Conservation (phyloP, 2,888 invertebrate species). For the Apoda limacodes region DNA sequence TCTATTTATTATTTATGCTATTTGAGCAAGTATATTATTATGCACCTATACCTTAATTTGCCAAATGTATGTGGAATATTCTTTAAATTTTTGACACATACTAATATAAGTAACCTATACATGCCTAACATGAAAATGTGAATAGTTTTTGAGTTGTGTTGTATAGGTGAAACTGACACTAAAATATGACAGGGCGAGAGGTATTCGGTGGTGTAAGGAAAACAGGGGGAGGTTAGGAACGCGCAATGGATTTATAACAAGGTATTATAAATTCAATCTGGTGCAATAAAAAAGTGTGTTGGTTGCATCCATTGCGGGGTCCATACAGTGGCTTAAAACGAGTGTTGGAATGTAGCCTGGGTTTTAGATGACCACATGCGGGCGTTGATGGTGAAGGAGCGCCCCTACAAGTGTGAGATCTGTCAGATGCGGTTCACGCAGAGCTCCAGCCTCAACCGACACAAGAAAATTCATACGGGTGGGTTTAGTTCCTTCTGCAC, state of each 20-base stretch:
- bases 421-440: conserved; percentile 79
- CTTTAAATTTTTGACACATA: no score
- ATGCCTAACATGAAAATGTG: conserved; percentile 50
- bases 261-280: no score
- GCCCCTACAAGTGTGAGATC: conserved; percentile 75
- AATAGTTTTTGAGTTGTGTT: conserved; percentile 68
- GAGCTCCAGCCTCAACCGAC: conserved; percentile 78
- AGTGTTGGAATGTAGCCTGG: conserved; percentile 46
- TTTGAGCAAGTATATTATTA: no score
- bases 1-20: no score
- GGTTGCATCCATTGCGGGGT: conserved; percentile 37
- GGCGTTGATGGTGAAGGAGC: conserved; percentile 66
- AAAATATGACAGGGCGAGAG: conserved; percentile 66
- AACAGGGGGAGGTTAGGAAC: conserved; percentile 65
- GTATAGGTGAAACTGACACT: conserved; percentile 38
- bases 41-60: no score
- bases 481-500: conserved; percentile 43
- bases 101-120: no score
- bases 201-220: conserved; percentile 51
- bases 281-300: conserved; percentile 2
- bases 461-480: conserved; percentile 78
- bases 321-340: conserved; percentile 24
- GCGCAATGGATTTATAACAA: conserved; percentile 43
- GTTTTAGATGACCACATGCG: conserved; percentile 69
- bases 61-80: no score